A percentile compares a stretch with the other conserved stretches of the same genome.
phyloP scores from a whole-genome alignment of 2,113 vertebrate genomes.

The Tapirus terrestris region DNA sequence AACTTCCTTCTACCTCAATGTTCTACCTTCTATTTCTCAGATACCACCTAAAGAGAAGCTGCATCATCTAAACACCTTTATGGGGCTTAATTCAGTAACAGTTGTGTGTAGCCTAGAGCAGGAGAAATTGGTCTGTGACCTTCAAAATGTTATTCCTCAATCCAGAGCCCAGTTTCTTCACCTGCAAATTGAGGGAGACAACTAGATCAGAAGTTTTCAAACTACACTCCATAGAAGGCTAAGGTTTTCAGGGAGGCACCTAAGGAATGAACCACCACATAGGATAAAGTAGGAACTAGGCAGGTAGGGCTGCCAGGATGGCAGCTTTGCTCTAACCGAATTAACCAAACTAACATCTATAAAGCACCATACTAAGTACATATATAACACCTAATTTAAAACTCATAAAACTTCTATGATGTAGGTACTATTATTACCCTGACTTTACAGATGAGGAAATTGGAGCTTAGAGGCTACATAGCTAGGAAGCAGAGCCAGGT shows the following conservation, averaged over 20 bases:
- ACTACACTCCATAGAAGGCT: neutral
- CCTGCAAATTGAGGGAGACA: neutral
- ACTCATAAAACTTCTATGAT: neutral
- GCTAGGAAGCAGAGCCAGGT: neutral
- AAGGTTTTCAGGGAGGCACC: neutral
- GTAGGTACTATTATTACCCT: neutral
- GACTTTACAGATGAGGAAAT: conserved; percentile 10
- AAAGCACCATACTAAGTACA: neutral
- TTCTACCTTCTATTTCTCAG: neutral
- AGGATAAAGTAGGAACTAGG: neutral
- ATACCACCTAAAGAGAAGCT: neutral
- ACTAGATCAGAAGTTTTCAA: neutral
- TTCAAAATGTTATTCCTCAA: neutral
- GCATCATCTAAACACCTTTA: neutral
- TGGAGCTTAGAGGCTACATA: neutral
- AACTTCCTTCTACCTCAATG: neutral
- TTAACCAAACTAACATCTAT: neutral
- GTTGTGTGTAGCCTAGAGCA: neutral
- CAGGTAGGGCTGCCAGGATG: neutral
- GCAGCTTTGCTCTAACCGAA: neutral
- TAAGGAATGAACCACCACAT: neutral
- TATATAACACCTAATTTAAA: neutral
- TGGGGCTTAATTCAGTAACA: neutral
- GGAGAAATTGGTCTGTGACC: neutral
- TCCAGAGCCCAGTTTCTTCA: neutral